Evolutionary conservation across 2,113 vertebrate species (phyloP).

Genomic region (Dasyurus viverrinus): DNA sequence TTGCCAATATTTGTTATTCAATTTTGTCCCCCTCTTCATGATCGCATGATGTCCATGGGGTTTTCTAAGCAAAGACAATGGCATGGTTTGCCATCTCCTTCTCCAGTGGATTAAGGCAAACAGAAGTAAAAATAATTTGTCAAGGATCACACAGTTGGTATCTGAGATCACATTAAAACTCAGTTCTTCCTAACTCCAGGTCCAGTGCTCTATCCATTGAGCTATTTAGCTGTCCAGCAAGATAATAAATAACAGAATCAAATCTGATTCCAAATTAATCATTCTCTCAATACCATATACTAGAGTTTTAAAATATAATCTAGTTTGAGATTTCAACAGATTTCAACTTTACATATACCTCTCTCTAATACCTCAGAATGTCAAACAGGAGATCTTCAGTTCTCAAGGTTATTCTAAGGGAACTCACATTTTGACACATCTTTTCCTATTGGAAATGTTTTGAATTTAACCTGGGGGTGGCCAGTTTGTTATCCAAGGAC

Average conservation of each 20-base stretch:
- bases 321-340: background rate
- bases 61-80: background rate
- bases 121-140: background rate
- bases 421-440: background rate
- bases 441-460: background rate
- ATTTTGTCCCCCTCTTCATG: background rate
- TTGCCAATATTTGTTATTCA: background rate
- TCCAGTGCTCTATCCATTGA: background rate
- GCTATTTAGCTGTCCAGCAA: background rate
- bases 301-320: background rate
- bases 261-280: background rate
- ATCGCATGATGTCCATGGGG: background rate
- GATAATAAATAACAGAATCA: background rate
- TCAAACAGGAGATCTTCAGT: background rate
- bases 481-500: background rate
- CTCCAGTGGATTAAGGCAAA: background rate
- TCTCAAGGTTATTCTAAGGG: background rate
- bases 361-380: background rate
- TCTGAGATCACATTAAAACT: background rate
- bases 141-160: background rate
- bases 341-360: background rate
- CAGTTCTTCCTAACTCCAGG: background rate
- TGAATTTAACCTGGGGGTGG: background rate
- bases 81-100: background rate
- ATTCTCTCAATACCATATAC: background rate